Evolutionary conservation across 2,113 vertebrate genomes (phyloP), one percentile per base, ranked within the genome.

Genomic region (Pitta sordida): DNA sequence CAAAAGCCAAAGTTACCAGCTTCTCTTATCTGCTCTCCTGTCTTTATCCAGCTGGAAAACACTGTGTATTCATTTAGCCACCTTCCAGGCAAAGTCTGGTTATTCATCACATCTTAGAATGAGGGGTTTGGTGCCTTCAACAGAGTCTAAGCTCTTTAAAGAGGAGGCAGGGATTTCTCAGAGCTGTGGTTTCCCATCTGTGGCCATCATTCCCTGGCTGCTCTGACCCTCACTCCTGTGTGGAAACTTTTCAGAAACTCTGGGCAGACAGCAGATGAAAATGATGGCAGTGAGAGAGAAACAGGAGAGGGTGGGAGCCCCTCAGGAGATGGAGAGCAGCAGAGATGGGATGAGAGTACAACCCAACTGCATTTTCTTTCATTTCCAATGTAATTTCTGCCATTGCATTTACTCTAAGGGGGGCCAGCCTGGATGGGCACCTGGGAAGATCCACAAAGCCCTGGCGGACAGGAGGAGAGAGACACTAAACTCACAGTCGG

Each of bases 1-100:
- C 71, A 51, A 91, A 91, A 93, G 29, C 51, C 83, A 68, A 80
- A 88, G 48, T n/a, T 83, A 71, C 82, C 55, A 75, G 0, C 73
- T 49, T 69, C 83, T 32, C 80, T 91, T 96, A 73, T 92, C 91
- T 86, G 56, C 56, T 94, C 30, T 14, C 48, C 76, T 94, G 92
- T 55, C 79, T 74, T 81, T 80, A 51, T 48, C 23, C 90, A 67
- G 51, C 71, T 86, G 79, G 60, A 56, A 86, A 88, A 21, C 15
- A 1, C 59, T 39, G 51, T 15, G 70, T 79, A 23, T 90, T 87
- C 70, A 46, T 91, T 91, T n/a, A 78, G 13, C 20, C 82, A 69
- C 41, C 91, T 69, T 52, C 56, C 73, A 86, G 74, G 26, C 18
- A 41, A 0, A 0, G 30, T 3, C 52, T 58, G 15, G 17, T 74